Base-by-base conservation (phyloP, 2,888 invertebrate species). In the Platerodrilus igneus region DNA sequence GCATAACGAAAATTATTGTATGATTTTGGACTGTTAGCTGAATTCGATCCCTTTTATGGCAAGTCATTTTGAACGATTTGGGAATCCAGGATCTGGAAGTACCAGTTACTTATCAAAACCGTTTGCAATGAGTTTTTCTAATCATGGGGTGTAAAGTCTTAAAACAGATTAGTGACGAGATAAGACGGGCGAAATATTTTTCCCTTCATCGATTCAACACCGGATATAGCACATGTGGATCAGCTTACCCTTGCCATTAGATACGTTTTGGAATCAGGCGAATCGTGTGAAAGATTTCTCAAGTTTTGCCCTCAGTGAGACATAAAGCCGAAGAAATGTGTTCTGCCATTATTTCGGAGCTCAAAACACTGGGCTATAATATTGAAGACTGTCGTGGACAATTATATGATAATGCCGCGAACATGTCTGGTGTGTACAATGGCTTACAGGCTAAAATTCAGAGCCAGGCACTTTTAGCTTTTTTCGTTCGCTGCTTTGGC, bases 21-120 rank as follows among this genome's bases (percentile, higher is more conserved):
- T 51, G 48, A 21, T 43, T 35, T 44, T 54, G 36, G 56, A 51
- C 46, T 60, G 11, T 40, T 61, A 33, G 54, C 58, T 7, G 52
- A 56, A 39, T 59, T 55, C 30, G 56, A 58, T 52, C 53, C 55
- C n/a, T n/a, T n/a, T n/a, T n/a, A n/a, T n/a, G n/a, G n/a, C n/a
- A n/a, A 36, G 25, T 28, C 59, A 58, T 37, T 51, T 59, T 34
- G 45, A 41, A 46, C 38, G 34, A 38, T 50, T 36, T 50, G 56
- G 46, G 7, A 55, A 56, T 48, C 45, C 47, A 47, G 55, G 60
- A 46, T 45, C 46, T n/a, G 57, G 55, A 31, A 48, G 37, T 41
- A 53, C 52, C 20, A 50, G 35, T 37, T 58, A 60, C 41, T 46
- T 59, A 38, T 57, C 56, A 20, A 46, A 47, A 56, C 54, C 20